phyloP scores from a whole-genome alignment of 2,113 vertebrate species.

The Thamnaconus septentrionalis region DNA sequence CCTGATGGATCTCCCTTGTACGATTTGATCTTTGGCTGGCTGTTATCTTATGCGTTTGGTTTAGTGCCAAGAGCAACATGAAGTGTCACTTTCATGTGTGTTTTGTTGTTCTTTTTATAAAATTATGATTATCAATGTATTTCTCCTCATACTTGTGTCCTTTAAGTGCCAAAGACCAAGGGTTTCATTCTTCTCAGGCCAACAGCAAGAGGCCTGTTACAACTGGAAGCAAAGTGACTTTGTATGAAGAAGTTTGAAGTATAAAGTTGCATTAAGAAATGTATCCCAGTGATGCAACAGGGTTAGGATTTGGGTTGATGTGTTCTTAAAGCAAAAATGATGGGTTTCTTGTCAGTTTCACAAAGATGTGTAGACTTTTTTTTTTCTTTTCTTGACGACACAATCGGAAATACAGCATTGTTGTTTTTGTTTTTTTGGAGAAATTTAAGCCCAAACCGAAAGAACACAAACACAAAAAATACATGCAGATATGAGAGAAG shows the following conservation, averaged over 20 bases:
- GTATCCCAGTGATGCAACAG: too few relatives aligned
- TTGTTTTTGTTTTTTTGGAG: too few relatives aligned
- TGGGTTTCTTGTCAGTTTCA: slow-evolving; percentile 8
- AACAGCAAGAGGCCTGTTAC: too few relatives aligned
- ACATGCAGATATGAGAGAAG: too few relatives aligned
- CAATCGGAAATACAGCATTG: too few relatives aligned
- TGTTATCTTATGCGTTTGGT: slow-evolving; percentile 32
- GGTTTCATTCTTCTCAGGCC: slow-evolving; percentile 1
- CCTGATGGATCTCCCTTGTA: slow-evolving; percentile 25
- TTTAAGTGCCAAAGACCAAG: slow-evolving; percentile 1
- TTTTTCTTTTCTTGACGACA: neutral
- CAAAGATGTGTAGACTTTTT: neutral
- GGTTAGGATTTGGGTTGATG: too few relatives aligned
- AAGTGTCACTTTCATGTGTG: neutral
- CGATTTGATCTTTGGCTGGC: slow-evolving; percentile 24
- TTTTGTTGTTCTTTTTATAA: slow-evolving; percentile 8
- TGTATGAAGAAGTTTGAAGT: too few relatives aligned
- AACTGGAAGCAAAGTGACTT: too few relatives aligned
- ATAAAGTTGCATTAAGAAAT: too few relatives aligned
- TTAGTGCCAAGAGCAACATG: slow-evolving; percentile 25
- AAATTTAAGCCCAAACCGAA: too few relatives aligned
- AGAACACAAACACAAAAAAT: too few relatives aligned
- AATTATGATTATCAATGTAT: slow-evolving; percentile 12
- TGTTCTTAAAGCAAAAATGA: too few relatives aligned
- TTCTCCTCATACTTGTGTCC: slow-evolving; percentile 30